These are phyloP conservation scores for Tylochromis polylepis DNA, from an alignment of 2,113 vertebrate species.

Conservation along the genomic window DNA sequence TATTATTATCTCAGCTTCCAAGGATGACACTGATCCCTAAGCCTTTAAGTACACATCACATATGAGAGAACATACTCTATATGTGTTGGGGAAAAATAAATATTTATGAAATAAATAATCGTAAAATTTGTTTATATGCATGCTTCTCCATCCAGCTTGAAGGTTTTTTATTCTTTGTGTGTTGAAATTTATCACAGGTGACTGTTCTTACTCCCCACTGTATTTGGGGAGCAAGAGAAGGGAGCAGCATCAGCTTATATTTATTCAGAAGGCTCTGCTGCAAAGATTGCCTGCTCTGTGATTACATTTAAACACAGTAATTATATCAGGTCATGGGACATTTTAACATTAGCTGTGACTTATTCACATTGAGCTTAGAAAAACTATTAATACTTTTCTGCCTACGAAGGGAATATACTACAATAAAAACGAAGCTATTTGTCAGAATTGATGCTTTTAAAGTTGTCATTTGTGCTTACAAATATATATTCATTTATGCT, in stretches of 20 bases:
- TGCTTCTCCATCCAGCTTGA: not conserved
- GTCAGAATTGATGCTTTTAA: too few relatives aligned
- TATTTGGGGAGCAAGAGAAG: not conserved
- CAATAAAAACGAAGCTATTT: not conserved
- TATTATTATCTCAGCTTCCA: constrained; percentile 40
- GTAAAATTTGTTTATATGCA: not conserved
- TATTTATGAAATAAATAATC: not conserved
- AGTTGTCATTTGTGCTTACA: too few relatives aligned
- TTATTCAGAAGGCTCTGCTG: not conserved
- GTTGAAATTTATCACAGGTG: not conserved
- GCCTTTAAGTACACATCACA: constrained; percentile 1
- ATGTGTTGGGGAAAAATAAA: not conserved
- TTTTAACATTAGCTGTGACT: not conserved
- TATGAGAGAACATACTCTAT: not conserved
- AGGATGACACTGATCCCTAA: constrained; percentile 5
- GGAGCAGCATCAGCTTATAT: not conserved
- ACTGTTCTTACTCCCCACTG: not conserved
- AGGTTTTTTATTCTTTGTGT: not conserved
- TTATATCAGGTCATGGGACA: not conserved
- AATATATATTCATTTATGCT: too few relatives aligned
- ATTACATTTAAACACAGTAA: not conserved
- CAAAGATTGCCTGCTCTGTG: not conserved
- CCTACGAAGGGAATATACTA: not conserved
- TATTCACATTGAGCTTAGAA: not conserved
- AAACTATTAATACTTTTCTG: not conserved